These are phyloP conservation scores for Chrysomela aeneicollis DNA, from an alignment of 2,888 invertebrate genomes.

Conservation along the genomic window DNA sequence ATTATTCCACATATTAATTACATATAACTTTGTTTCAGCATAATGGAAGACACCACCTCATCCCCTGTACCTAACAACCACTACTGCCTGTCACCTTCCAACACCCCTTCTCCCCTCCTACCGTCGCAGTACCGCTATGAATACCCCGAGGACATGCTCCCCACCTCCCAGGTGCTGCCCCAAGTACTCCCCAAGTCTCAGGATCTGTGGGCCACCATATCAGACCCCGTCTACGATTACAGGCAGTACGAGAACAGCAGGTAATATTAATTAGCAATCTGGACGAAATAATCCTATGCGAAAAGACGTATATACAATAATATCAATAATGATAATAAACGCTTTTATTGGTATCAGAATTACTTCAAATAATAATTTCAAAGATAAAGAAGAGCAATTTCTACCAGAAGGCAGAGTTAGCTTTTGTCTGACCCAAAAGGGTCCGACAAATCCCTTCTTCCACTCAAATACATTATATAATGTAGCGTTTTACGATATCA, in stretches of 20 bases:
- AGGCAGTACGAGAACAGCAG: conserved; percentile 53
- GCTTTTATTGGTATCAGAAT: too few species aligned
- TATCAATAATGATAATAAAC: too few species aligned
- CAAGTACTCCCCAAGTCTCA: conserved; percentile 56
- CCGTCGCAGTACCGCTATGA: conserved; percentile 61
- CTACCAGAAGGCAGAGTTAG: too few species aligned
- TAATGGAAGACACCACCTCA: conserved; percentile 60
- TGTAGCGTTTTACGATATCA: too few species aligned
- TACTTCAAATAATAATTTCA: too few species aligned
- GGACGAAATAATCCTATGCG: too few species aligned
- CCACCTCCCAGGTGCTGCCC: conserved; percentile 57
- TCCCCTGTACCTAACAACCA: conserved; percentile 59
- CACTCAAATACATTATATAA: too few species aligned
- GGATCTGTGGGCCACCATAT: conserved; percentile 56
- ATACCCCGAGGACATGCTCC: conserved; percentile 64
- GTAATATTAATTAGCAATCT: neutral
- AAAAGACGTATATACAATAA: too few species aligned
- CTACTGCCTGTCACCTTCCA: conserved; percentile 60
- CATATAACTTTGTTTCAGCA: conserved; percentile 50
- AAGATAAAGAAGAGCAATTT: too few species aligned
- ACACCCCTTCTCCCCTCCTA: conserved; percentile 58
- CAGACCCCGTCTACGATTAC: conserved; percentile 52
- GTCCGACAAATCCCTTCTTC: too few species aligned
- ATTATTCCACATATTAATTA: neutral
- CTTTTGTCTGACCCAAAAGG: too few species aligned